These are phyloP conservation scores for Genyomyrus donnyi DNA, from an alignment of 2,113 vertebrate genomes.

Conservation along the genomic window DNA sequence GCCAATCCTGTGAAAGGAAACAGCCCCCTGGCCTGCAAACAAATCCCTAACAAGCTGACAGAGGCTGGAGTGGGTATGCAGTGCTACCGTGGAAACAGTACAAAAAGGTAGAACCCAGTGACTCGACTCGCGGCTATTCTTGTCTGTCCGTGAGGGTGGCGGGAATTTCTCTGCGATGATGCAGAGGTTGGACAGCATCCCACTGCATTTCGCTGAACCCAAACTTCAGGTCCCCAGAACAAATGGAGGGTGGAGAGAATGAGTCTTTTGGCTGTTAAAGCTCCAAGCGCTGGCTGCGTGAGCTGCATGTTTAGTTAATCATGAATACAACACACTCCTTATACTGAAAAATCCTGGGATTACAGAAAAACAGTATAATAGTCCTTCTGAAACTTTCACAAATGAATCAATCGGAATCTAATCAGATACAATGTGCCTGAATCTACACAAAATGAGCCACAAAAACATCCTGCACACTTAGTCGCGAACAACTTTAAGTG, in stretches of 20 bases:
- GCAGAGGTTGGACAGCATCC: background rate
- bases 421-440: background rate
- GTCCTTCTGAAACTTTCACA: background rate
- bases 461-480: background rate
- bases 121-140: background rate
- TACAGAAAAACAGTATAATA: background rate
- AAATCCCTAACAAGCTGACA: background rate
- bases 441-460: background rate
- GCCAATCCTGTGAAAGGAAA: background rate
- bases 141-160: background rate
- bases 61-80: background rate
- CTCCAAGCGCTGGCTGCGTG: background rate
- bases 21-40: background rate
- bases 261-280: background rate
- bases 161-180: background rate
- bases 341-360: background rate
- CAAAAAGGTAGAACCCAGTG: slow-evolving; percentile 23
- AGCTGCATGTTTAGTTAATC: background rate
- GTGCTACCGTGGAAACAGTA: slow-evolving; percentile 28
- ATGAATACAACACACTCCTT: background rate
- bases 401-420: background rate
- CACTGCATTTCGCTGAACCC: background rate
- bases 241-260: background rate
- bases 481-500: no score
- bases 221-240: background rate